These are phyloP conservation scores for Drosophila busckii DNA, from an alignment of 1,140 invertebrate genomes.

Conservation along the genomic window DNA sequence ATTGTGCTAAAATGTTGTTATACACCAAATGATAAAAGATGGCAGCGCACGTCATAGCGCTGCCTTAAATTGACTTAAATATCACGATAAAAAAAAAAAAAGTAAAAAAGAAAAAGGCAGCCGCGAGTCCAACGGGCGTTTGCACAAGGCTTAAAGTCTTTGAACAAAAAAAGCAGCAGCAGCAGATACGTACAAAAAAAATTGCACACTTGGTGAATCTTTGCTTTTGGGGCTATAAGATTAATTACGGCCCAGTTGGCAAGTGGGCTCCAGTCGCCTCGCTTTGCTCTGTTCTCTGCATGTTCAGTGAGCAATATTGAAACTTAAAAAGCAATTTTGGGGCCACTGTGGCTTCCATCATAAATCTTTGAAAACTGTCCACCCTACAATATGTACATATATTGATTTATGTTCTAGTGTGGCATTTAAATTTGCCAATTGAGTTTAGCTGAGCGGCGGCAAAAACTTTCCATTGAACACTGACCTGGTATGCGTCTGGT, in stretches of 20 bases:
- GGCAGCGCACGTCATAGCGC: constrained; percentile 13
- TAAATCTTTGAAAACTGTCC: constrained; percentile 46
- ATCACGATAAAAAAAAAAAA: constrained; percentile 31
- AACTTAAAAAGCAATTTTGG: constrained; percentile 34
- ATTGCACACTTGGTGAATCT: constrained; percentile 1
- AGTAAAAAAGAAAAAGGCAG: no score
- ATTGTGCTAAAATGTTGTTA: constrained; percentile 42
- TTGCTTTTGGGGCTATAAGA: constrained; percentile 45
- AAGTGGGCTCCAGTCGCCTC: no score
- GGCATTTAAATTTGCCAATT: constrained; percentile 73
- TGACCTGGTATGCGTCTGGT: constrained; percentile 96
- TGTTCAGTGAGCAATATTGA: constrained; percentile 55
- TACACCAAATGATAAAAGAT: constrained; percentile 29
- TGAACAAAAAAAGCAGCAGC: constrained; percentile 5
- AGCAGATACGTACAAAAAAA: no score
- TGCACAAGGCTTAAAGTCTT: constrained; percentile 26
- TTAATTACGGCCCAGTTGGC: constrained; percentile 70
- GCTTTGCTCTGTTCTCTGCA: no score
- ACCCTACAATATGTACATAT: background rate
- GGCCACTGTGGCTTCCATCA: constrained; percentile 12
- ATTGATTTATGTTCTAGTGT: constrained; percentile 53
- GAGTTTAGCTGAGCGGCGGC: background rate
- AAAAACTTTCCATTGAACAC: constrained; percentile 47
- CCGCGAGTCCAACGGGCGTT: constrained; percentile 12
- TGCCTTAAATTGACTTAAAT: constrained; percentile 32